phyloP scores from a whole-genome alignment of 2,888 invertebrate species.

The Cephus runcator region DNA sequence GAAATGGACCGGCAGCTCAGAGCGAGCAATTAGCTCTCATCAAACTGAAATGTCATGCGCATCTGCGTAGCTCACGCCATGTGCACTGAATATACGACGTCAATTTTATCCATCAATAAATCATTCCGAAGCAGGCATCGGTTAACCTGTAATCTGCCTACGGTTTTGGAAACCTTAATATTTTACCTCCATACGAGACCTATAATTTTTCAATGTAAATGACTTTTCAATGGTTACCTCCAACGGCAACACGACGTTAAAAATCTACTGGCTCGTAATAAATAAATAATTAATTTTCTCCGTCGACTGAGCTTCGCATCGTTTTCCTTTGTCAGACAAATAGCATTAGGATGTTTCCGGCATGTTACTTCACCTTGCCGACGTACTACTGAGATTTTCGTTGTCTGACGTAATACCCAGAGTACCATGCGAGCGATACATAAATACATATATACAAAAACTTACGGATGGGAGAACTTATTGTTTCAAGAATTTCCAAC shows the following conservation, averaged over 20 bases:
- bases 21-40: conserved; percentile 38
- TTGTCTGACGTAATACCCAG: neutral
- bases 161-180: conserved; percentile 12
- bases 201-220: neutral
- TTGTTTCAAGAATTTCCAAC: neutral
- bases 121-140: conserved; percentile 34
- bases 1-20: conserved; percentile 4
- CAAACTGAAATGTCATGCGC: conserved; percentile 40
- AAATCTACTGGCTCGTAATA: neutral
- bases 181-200: neutral
- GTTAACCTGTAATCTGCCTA: conserved; percentile 39
- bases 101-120: conserved; percentile 48
- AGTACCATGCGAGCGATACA: neutral
- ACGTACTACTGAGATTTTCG: neutral
- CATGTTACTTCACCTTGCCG: neutral
- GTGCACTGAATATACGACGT: conserved; percentile 28
- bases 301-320: neutral
- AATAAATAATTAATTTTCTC: neutral
- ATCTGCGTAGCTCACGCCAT: conserved; percentile 36
- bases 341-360: neutral
- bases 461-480: neutral
- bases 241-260: neutral
- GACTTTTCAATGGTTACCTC: neutral
- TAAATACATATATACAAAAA: neutral
- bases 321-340: neutral